These are phyloP conservation scores for Percopsis omiscomaycus DNA, from an alignment of 2,797 vertebrate species.

Conservation along the genomic window DNA sequence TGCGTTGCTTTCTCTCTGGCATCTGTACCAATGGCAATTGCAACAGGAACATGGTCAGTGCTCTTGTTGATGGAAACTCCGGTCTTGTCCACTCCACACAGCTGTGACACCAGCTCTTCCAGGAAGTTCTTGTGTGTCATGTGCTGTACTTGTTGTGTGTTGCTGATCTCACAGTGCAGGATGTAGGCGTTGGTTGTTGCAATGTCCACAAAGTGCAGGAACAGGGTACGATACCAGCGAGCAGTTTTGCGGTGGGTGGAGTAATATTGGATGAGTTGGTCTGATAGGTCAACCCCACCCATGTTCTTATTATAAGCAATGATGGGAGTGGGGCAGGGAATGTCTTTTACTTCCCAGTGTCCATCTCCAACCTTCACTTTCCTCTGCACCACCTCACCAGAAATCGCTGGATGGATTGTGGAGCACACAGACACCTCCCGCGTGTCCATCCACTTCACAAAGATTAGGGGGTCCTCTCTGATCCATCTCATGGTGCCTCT, in stretches of 20 bases:
- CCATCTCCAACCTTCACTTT: slow-evolving; percentile 1
- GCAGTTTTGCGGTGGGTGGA: slow-evolving; percentile 7
- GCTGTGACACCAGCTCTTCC: background rate
- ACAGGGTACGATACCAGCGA: slow-evolving; percentile 15
- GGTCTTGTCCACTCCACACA: background rate
- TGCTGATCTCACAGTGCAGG: slow-evolving; percentile 18
- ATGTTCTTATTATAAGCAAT: slow-evolving; percentile 22
- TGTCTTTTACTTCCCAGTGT: slow-evolving; percentile 1
- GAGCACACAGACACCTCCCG: slow-evolving; percentile 15
- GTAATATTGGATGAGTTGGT: slow-evolving; percentile 11
- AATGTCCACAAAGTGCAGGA: slow-evolving; percentile 19
- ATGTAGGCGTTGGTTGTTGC: slow-evolving; percentile 19
- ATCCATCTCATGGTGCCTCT: slow-evolving; percentile 12
- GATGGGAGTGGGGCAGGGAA: slow-evolving; percentile 5
- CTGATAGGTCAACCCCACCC: slow-evolving; percentile 15
- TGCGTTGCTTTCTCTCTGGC: slow-evolving; percentile 1
- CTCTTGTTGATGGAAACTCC: slow-evolving; percentile 1
- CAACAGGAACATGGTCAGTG: background rate
- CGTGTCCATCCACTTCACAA: slow-evolving; percentile 24
- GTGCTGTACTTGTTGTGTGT: background rate
- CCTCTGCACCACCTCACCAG: background rate
- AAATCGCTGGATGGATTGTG: slow-evolving; percentile 6
- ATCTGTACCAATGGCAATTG: slow-evolving; percentile 1
- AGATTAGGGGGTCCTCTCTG: slow-evolving; percentile 8
- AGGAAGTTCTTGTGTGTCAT: slow-evolving; percentile 3